Conservation (phyloP, 2,888 invertebrate species). For the Mythimna loreyi region DNA sequence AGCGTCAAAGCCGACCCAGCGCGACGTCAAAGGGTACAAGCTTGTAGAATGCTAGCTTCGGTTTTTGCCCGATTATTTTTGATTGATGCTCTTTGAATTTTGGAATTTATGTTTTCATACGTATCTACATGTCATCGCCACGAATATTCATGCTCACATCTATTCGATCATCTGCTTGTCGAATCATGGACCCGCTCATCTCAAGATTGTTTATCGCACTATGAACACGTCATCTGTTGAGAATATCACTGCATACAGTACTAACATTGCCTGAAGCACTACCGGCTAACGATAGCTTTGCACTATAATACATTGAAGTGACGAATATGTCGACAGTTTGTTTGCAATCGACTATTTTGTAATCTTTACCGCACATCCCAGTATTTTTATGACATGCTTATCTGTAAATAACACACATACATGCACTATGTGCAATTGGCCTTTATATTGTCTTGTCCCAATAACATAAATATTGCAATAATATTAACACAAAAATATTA, state of each 20-base stretch:
- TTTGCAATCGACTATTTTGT: slow-evolving; percentile 42
- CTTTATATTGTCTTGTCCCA: slow-evolving; percentile 35
- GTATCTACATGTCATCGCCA: slow-evolving; percentile 49
- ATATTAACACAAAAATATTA: not conserved
- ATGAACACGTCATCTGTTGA: slow-evolving; percentile 44
- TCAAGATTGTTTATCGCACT: slow-evolving; percentile 51
- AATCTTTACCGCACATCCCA: slow-evolving; percentile 37
- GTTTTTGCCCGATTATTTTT: slow-evolving; percentile 83
- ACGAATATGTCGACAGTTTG: slow-evolving; percentile 42
- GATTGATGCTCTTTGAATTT: slow-evolving; percentile 83
- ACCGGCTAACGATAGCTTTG: slow-evolving; percentile 54
- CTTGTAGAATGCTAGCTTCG: slow-evolving; percentile 87
- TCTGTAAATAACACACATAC: slow-evolving; percentile 37
- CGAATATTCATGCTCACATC: slow-evolving; percentile 51
- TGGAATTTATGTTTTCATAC: slow-evolving; percentile 67
- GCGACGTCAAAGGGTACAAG: slow-evolving; percentile 89
- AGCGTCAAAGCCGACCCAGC: slow-evolving; percentile 86
- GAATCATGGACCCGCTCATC: slow-evolving; percentile 52
- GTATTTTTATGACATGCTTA: slow-evolving; percentile 43
- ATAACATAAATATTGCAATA: slow-evolving; percentile 46
- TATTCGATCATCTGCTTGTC: slow-evolving; percentile 64
- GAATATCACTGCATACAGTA: slow-evolving; percentile 50
- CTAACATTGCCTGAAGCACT: slow-evolving; percentile 57
- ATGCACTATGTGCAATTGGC: slow-evolving; percentile 39
- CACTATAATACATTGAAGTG: slow-evolving; percentile 42